Conservation (phyloP, 1,140 invertebrate species). For the Drosophila persimilis region DNA sequence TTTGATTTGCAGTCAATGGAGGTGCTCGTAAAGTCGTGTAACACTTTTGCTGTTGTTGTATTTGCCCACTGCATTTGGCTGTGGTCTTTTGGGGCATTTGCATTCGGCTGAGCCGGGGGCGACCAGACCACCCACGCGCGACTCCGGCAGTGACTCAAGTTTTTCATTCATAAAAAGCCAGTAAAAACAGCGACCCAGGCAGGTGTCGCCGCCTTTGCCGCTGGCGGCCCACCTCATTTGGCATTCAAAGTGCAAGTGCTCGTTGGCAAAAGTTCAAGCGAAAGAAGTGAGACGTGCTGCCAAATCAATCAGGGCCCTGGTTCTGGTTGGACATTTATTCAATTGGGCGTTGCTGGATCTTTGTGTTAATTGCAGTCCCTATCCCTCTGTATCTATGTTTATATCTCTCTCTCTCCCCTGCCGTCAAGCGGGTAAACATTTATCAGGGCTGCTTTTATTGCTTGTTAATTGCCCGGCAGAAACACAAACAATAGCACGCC, state of each 20-base stretch:
- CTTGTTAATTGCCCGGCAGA: slow-evolving; percentile 76
- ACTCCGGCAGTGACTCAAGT: slow-evolving; percentile 53
- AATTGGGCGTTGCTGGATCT: slow-evolving; percentile 62
- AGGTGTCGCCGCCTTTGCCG: slow-evolving; percentile 45
- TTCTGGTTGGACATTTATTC: slow-evolving; percentile 49
- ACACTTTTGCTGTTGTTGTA: slow-evolving; percentile 55
- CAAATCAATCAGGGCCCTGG: slow-evolving; percentile 47
- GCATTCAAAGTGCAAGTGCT: slow-evolving; percentile 64
- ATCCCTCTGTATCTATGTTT: not conserved
- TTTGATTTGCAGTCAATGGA: slow-evolving; percentile 79
- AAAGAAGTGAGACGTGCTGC: slow-evolving; percentile 47
- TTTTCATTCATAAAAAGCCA: slow-evolving; percentile 70
- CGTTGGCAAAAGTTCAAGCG: slow-evolving; percentile 69
- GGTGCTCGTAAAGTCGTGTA: slow-evolving; percentile 74
- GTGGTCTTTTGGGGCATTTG: slow-evolving; percentile 57
- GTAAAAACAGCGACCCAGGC: slow-evolving; percentile 16
- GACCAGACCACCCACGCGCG: slow-evolving; percentile 60
- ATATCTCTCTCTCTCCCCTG: not conserved
- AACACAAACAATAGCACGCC: slow-evolving; percentile 66
- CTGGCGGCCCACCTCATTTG: slow-evolving; percentile 51
- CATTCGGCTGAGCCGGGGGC: slow-evolving; percentile 46
- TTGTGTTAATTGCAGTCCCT: slow-evolving; percentile 63
- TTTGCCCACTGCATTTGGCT: slow-evolving; percentile 22
- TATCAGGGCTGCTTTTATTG: slow-evolving; percentile 70
- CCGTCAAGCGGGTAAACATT: slow-evolving; percentile 59